Base-by-base conservation (phyloP, 2,113 vertebrate genomes). In the Haemorhous mexicanus region DNA sequence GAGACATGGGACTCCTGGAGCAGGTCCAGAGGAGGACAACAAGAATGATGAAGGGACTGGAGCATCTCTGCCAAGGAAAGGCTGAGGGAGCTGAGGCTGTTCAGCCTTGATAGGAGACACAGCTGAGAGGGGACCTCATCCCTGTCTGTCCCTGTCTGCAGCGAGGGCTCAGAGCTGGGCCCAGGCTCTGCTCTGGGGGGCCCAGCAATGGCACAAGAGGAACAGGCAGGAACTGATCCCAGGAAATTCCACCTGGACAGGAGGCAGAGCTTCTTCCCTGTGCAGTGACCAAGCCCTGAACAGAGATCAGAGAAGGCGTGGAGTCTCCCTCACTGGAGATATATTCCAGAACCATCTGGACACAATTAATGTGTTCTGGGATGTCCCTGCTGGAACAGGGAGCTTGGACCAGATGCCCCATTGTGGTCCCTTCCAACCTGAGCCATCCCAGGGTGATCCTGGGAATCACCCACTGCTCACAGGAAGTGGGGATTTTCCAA, bases 401-500 rank as follows among this genome's bases (percentile, higher is more conserved):
- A 35, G 58, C 7, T 32, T 1, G 32, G 26, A 66, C 2, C 22
- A 50, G 21, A 23, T 33, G 22, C 2, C 10, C 20, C 61, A 44
- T 1, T 15, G 43, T 32, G 59, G 35, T 35, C 14, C 12, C 21
- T 37, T 56, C 50, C 37, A 44, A 15, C 13, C 35, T 27, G 32
- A 56, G 30, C 37, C 28, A 5, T 23, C 5, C 47, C 3, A 46
- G 44, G 44, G 56, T 47, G 41, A 55, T 41, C 28, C 56, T 41
- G 84, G 47, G 49, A 87, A 16, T 49, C 58, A 75, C 32, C 73
- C 41, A 13, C 7, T 15, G 35, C 32, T 73, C 15, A 5, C 0
- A 0, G 76, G n/a, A 69, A 0, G 0, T 26, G 66, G 46, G 79
- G 41, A 47, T 32, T 32, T 5, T 32, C 59, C 2, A 2, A 49